Percentiles rank a stretch among this genome's conserved stretches.
Evolutionary conservation across 2,888 invertebrate species (phyloP).

Genomic region (Patella caerulea): DNA sequence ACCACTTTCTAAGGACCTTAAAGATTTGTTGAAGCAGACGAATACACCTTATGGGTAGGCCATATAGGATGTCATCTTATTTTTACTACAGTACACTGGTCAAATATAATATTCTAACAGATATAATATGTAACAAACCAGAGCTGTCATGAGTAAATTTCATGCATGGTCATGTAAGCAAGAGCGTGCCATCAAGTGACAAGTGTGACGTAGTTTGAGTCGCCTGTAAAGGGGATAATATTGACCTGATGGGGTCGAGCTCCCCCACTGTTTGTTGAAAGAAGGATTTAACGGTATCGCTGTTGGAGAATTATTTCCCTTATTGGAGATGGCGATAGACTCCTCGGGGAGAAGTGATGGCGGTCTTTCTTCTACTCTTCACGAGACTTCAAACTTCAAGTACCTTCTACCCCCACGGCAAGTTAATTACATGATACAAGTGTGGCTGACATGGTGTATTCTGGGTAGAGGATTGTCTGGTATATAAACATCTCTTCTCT

Average conservation of each 20-base stretch:
- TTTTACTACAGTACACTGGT: too few relatives aligned
- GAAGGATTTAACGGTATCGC: constrained; percentile 3
- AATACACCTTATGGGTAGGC: too few relatives aligned
- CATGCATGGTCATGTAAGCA: background rate
- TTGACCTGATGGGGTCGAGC: constrained; percentile 4
- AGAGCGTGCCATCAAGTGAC: background rate
- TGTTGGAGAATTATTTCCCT: constrained; percentile 7
- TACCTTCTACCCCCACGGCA: constrained; percentile 5
- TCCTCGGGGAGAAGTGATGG: background rate
- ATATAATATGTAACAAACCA: too few relatives aligned
- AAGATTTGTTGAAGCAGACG: too few relatives aligned
- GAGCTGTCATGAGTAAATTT: background rate
- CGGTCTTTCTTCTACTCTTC: background rate
- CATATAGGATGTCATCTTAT: too few relatives aligned
- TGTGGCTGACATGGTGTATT: background rate
- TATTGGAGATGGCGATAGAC: background rate
- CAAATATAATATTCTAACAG: too few relatives aligned
- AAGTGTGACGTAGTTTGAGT: background rate
- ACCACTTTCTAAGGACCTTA: too few relatives aligned
- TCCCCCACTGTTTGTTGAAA: constrained; percentile 6
- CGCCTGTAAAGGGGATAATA: background rate
- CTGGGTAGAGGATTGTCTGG: background rate
- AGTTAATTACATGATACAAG: background rate
- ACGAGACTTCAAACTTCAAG: background rate
- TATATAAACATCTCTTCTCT: background rate